Evolutionary conservation across 1,140 invertebrate species (phyloP).

Genomic region (Sesamia nonagrioides): DNA sequence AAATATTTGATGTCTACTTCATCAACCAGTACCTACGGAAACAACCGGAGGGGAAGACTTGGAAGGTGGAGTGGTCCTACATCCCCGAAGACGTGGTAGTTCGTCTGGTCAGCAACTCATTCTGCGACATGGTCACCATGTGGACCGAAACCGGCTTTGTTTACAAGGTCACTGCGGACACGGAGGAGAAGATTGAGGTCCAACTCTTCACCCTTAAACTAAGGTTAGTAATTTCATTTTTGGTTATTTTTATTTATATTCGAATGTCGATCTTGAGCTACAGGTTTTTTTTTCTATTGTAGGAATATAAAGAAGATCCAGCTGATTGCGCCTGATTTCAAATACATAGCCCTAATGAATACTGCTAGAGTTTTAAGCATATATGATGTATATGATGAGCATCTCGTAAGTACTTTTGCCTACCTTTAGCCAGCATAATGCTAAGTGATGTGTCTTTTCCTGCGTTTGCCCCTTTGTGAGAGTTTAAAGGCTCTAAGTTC

Average conservation of each 20-base stretch:
- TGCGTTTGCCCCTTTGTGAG: no score
- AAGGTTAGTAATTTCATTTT: conserved; percentile 66
- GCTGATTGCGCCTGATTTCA: conserved; percentile 75
- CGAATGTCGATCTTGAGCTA: no score
- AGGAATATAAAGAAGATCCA: conserved; percentile 78
- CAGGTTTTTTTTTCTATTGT: conserved; percentile 50
- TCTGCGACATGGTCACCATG: conserved; percentile 68
- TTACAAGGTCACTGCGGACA: conserved; percentile 68
- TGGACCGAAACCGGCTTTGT: conserved; percentile 74
- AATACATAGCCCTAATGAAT: conserved; percentile 69
- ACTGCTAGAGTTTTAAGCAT: conserved; percentile 67
- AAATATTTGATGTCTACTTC: neutral
- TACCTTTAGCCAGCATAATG: no score
- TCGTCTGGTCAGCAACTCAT: conserved; percentile 71
- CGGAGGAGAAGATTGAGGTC: conserved; percentile 72
- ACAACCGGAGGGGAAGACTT: conserved; percentile 71
- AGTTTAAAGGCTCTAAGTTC: no score
- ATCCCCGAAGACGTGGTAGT: conserved; percentile 62
- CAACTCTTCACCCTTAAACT: conserved; percentile 71
- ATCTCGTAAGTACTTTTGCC: conserved; percentile 64
- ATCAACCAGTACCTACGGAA: conserved; percentile 41
- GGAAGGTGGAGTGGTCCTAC: conserved; percentile 73
- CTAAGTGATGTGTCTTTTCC: no score
- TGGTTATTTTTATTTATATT: no score
- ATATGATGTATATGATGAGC: conserved; percentile 69